phyloP scores from a whole-genome alignment of 92 coral and sea anemone species.

The Bergia puertoricense region DNA sequence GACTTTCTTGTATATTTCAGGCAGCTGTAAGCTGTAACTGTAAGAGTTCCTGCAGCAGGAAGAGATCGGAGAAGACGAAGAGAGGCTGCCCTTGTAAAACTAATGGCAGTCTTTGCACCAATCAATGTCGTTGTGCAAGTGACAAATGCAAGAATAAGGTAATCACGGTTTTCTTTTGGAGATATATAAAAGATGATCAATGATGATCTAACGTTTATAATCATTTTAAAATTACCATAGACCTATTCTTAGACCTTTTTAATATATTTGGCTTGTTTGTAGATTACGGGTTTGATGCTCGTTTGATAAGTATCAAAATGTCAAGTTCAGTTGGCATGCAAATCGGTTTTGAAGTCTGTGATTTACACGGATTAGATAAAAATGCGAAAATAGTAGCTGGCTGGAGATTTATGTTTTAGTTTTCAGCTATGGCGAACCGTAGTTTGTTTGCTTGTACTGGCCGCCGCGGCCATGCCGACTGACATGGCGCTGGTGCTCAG shows the following conservation, averaged over 20 bases:
- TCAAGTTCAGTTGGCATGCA: too few species aligned
- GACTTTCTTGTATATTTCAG: constrained; percentile 26
- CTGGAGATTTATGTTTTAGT: not conserved
- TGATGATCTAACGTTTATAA: too few species aligned
- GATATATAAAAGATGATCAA: not conserved
- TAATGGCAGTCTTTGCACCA: constrained; percentile 15
- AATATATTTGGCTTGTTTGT: too few species aligned
- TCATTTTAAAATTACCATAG: not conserved
- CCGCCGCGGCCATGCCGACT: not conserved
- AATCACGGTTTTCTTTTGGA: constrained; percentile 16
- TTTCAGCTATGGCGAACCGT: too few species aligned
- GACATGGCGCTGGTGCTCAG: not conserved
- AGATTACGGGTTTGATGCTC: not conserved
- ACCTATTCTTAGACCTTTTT: not conserved
- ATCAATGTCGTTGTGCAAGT: constrained; percentile 28
- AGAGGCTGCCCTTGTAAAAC: constrained; percentile 29
- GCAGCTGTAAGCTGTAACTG: constrained; percentile 18
- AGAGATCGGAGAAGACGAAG: constrained; percentile 20
- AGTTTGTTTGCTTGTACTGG: not conserved
- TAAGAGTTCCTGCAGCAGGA: constrained; percentile 33
- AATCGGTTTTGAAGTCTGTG: too few species aligned
- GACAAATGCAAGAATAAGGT: constrained; percentile 33
- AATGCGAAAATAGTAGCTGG: not conserved
- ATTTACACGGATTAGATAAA: too few species aligned
- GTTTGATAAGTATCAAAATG: not conserved